Evolutionary conservation across 2,797 vertebrate genomes (phyloP).

Genomic region (Oryzias sinensis): DNA sequence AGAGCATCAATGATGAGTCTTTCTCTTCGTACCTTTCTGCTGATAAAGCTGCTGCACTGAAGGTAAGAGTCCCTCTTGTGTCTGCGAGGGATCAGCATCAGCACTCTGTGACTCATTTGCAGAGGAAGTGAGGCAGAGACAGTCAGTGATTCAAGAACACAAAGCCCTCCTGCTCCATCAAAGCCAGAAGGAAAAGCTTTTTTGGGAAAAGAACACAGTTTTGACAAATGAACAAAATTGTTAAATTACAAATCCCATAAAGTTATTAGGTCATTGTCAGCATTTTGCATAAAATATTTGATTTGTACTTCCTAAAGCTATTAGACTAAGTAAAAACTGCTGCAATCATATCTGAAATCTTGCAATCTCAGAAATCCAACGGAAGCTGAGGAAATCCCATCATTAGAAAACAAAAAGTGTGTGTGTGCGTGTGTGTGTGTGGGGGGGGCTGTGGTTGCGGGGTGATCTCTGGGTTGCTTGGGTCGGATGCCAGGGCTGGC

Average conservation of each 20-base stretch:
- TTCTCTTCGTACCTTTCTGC: slow-evolving; percentile 11
- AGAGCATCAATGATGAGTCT: slow-evolving; percentile 13
- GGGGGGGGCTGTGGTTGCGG: too few species aligned
- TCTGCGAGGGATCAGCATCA: slow-evolving; percentile 1
- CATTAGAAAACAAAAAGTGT: too few species aligned
- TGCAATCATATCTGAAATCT: too few species aligned
- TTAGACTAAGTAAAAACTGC: too few species aligned
- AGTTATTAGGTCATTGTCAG: too few species aligned
- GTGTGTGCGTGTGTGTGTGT: too few species aligned
- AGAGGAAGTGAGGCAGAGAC: background rate
- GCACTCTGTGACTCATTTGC: background rate
- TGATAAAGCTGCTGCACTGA: slow-evolving; percentile 14
- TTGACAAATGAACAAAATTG: background rate
- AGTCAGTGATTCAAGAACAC: background rate
- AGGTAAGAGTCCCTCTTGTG: slow-evolving; percentile 15
- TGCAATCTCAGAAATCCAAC: too few species aligned
- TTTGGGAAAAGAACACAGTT: background rate
- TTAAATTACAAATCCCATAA: background rate
- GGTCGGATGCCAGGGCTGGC: too few species aligned
- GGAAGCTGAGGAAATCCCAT: too few species aligned
- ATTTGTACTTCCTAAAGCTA: too few species aligned
- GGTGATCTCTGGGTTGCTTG: too few species aligned
- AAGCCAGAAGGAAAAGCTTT: background rate
- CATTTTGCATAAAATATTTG: too few species aligned
- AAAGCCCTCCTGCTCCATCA: slow-evolving; percentile 2